Conservation (phyloP, 1,140 invertebrate genomes). For the Popillia japonica region DNA sequence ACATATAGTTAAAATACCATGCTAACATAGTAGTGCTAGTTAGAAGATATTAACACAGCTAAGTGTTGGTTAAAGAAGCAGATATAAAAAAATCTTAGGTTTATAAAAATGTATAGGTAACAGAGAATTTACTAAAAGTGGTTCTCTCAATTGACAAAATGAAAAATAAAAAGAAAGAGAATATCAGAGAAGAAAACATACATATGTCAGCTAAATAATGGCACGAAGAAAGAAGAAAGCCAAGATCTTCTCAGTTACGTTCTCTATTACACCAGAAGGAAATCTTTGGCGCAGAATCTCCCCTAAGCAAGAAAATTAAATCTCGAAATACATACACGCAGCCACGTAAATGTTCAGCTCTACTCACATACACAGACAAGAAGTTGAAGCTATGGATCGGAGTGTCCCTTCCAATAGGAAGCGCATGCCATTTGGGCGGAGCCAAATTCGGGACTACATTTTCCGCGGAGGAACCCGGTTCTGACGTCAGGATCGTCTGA, state of each 20-base stretch:
- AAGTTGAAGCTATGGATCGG: conserved; percentile 20
- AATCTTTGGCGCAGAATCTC: conserved; percentile 33
- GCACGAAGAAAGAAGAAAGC: neutral
- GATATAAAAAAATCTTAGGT: neutral
- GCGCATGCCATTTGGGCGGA: conserved; percentile 32
- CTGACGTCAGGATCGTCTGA: conserved; percentile 41
- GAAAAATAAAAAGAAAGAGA: neutral
- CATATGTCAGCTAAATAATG: neutral
- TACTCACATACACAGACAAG: neutral
- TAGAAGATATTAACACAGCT: no score
- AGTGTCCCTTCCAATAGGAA: conserved; percentile 35
- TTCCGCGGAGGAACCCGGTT: conserved; percentile 41
- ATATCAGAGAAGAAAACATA: neutral
- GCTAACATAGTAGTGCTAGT: no score
- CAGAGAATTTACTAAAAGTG: neutral
- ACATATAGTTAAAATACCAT: no score
- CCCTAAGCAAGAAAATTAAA: conserved; percentile 31
- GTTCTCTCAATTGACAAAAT: neutral
- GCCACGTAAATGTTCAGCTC: neutral
- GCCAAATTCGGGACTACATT: conserved; percentile 30
- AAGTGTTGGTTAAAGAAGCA: neutral
- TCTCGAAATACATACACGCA: conserved; percentile 2
- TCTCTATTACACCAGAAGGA: neutral
- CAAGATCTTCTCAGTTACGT: conserved; percentile 18
- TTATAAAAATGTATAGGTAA: neutral